Evolutionary conservation across 2,113 vertebrate genomes (phyloP).

Genomic region (Australoheros scitulus): DNA sequence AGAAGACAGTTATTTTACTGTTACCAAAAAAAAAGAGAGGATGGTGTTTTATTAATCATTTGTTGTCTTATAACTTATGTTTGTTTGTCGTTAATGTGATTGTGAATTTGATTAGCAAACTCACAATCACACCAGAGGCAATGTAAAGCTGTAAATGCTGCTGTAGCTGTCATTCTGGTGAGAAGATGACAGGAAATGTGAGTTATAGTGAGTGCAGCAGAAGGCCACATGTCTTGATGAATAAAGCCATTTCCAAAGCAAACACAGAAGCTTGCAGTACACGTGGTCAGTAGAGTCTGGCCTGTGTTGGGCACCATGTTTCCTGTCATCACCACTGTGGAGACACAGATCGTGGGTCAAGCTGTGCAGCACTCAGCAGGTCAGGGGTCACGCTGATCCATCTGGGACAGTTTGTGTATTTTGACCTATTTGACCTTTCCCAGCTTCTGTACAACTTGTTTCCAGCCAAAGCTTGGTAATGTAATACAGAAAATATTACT

Average conservation of each 20-base stretch:
- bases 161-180: too few species aligned
- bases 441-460: accelerated
- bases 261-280: not conserved
- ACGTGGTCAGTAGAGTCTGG: not conserved
- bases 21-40: too few species aligned
- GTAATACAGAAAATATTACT: not conserved
- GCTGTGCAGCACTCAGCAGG: not conserved
- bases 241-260: not conserved
- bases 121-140: not conserved
- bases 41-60: too few species aligned
- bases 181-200: not conserved
- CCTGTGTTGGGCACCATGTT: not conserved
- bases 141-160: not conserved
- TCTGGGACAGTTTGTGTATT: not conserved
- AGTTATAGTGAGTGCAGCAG: not conserved
- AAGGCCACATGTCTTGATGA: not conserved
- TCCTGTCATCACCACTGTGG: not conserved
- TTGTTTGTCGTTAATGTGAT: too few species aligned
- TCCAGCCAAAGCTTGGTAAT: not conserved
- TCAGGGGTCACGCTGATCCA: not conserved
- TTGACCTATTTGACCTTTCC: not conserved
- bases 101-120: too few species aligned
- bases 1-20: too few species aligned
- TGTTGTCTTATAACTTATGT: too few species aligned
- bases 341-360: not conserved